These are phyloP conservation scores for Lathamus discolor DNA, from an alignment of 2,113 vertebrate species.

Conservation along the genomic window DNA sequence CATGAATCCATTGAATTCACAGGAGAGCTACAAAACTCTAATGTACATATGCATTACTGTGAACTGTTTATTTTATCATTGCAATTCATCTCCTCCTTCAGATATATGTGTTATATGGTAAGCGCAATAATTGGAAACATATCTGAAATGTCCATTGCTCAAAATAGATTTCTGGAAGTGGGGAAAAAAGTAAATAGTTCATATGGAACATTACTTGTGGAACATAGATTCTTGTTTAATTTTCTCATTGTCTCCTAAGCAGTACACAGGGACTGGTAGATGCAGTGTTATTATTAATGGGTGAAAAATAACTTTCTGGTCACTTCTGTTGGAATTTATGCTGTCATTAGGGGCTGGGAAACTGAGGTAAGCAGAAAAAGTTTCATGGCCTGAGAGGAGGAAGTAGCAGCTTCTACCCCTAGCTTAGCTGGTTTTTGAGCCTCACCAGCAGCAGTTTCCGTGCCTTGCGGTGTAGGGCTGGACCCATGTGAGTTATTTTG, in stretches of 20 bases:
- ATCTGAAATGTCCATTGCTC: neutral
- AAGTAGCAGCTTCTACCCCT: neutral
- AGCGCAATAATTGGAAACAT: neutral
- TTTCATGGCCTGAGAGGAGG: neutral
- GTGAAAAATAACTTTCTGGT: neutral
- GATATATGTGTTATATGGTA: neutral
- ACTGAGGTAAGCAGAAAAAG: neutral
- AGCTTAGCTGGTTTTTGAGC: neutral
- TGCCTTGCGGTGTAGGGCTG: neutral
- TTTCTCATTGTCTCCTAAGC: neutral
- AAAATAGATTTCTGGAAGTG: neutral
- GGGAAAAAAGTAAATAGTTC: neutral
- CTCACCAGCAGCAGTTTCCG: neutral
- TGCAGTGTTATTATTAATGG: neutral
- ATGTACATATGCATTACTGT: neutral
- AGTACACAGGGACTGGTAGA: neutral
- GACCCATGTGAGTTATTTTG: accelerated
- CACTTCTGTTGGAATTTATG: neutral
- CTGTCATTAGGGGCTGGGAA: neutral
- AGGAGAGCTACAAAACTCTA: neutral
- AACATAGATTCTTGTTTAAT: neutral
- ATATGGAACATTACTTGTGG: neutral
- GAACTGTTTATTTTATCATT: neutral
- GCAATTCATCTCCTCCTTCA: neutral
- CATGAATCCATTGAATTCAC: neutral